Percentiles rank a stretch among this genome's conserved stretches.
These are phyloP conservation scores for Aptenodytes forsteri DNA, from an alignment of 2,113 vertebrate species.

Conservation along the genomic window DNA sequence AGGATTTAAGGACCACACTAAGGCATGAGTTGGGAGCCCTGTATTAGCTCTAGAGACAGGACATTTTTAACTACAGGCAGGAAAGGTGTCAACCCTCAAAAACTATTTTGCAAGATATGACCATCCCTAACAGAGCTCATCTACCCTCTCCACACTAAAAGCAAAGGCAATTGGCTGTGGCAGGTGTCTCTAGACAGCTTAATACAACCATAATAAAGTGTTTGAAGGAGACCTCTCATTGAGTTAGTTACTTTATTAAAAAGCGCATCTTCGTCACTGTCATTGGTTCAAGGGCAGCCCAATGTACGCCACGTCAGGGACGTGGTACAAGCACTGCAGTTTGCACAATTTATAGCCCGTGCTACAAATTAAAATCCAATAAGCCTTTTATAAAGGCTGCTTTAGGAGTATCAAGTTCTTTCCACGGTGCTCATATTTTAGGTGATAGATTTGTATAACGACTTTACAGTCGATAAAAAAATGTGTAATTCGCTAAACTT, in stretches of 20 bases:
- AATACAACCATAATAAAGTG: background rate
- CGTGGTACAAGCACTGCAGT: rapidly evolving
- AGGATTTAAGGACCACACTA: background rate
- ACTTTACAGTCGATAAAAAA: background rate
- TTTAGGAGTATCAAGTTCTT: background rate
- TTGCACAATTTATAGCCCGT: background rate
- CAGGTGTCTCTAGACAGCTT: background rate
- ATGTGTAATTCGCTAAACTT: background rate
- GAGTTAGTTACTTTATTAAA: background rate
- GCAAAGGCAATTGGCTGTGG: background rate
- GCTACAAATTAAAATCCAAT: background rate
- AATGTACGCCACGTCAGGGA: background rate
- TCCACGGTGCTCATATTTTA: background rate
- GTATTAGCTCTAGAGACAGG: background rate
- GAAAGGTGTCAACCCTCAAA: background rate
- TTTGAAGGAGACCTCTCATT: background rate
- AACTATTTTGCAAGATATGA: background rate
- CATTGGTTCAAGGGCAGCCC: background rate
- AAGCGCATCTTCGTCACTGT: background rate
- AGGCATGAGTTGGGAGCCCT: background rate
- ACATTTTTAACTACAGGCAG: background rate
- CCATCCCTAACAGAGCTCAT: background rate
- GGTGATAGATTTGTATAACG: background rate
- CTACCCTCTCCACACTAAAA: background rate
- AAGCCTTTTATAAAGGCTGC: background rate